Evolutionary conservation across 2,888 invertebrate species (phyloP), one percentile per base, ranked within the genome.

Genomic region (Aelia acuminata): DNA sequence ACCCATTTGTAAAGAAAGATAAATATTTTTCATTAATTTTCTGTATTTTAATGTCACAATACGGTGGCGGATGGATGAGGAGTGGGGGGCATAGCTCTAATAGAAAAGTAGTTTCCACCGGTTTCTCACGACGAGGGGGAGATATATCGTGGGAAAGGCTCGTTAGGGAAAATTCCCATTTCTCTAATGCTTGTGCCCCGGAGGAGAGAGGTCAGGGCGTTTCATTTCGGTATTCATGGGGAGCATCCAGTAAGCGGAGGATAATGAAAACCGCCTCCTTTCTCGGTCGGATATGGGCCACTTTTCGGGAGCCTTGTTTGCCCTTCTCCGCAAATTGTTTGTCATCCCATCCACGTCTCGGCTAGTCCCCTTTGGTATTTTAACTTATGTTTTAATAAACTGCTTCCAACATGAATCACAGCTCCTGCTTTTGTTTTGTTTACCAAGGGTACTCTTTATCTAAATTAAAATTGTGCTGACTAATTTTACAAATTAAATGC

Each of bases 151-250:
- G 85, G 85, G 53, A 53, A 50, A 50, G 53, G 53, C 85, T 85
- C 85, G 85, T 85, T 85, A 85, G 85, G 84, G 84, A 48, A 85
- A 53, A 50, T 50, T n/a, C 85, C 85, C 53, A 85, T 85, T 85
- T 53, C 85, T 85, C 57, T 85, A 57, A 85, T 85, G 85, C 31
- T 80, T 80, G 80, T 43, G n/a, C 43, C 80, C 80, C n/a, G 11
- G 43, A n/a, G 75, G 22, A 39, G 20, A 35, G 75, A 80, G 80
- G 80, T 80, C 80, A 47, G 80, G 43, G 0, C 43, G 80, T 43
- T 80, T 80, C 80, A 43, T 80, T 80, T 80, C 80, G 80, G 80
- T 80, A 80, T 80, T 80, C 80, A 80, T 80, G 43, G 80, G 80
- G 43, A 20, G 80, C 43, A 80, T 43, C 80, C 39, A 80, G 80